Base-by-base conservation (phyloP, 2,888 invertebrate species). In the Hyles lineata region DNA sequence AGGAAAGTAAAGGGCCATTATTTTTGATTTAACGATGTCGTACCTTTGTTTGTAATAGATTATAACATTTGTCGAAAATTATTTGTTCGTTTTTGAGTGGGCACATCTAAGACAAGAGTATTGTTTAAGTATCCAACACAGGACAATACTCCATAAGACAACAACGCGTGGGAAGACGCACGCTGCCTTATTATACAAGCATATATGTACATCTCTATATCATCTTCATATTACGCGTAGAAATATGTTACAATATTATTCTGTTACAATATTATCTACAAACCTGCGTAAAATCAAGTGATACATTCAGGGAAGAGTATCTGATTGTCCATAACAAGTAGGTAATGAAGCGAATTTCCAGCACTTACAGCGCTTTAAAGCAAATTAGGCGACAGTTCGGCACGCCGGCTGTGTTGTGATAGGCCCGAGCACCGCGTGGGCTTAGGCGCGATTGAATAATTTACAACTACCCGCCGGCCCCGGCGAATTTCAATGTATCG, bases 1-100 rank as follows among this genome's bases (percentile, higher is more conserved):
- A 63, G 43, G 63, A 63, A 63, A 63, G 63, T 63, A 21, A 21
- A n/a, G 63, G n/a, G 21, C 63, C 63, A 63, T 63, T 63, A 43
- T 35, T 63, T 43, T 43, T 63, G 35, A 21, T 19, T n/a, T 62
- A 62, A 62, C 43, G 63, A 43, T 15, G 43, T n/a, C 63, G 15
- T 43, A 21, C 15, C 21, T 63, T 63, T 63, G 43, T 63, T 63
- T n/a, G 43, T 21, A 15, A 32, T 43, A 43, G 11, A 8, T 35
- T 43, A 43, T 43, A 1, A 43, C 3, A 43, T 43, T 43, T 43
- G 15, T 43, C 43, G 11, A 15, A 2, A 43, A 15, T 23, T 21
- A 4, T 29, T 29, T 23, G 23, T 7, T 21, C 11, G 9, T 21
- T 58, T 8, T 58, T 9, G n/a, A 59, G 23, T 8, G 21, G 21